phyloP scores from a whole-genome alignment of 2,797 vertebrate species.

The Mallotus villosus region DNA sequence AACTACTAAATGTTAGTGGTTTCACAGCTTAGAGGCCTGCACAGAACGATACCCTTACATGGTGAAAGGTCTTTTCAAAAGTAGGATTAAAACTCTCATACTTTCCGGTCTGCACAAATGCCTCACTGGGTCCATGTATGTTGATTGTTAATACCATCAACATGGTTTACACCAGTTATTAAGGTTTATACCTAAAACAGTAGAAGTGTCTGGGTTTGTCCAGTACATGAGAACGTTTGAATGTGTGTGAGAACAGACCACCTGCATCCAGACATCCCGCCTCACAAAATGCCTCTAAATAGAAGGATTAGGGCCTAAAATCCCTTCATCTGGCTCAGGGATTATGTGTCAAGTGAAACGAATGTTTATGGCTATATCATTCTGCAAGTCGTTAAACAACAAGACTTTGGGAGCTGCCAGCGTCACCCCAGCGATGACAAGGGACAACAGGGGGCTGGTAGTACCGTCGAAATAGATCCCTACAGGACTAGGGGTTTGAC shows the following conservation, averaged over 20 bases:
- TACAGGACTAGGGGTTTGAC: not conserved
- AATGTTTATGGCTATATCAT: constrained; percentile 41
- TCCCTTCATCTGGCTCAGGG: constrained; percentile 33
- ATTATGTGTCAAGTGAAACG: constrained; percentile 37
- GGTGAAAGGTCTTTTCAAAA: no score
- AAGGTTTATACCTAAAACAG: no score
- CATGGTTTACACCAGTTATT: constrained; percentile 52
- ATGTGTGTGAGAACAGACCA: constrained; percentile 21
- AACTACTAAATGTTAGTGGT: no score
- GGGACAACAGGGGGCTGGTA: not conserved
- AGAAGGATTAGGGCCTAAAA: constrained; percentile 39
- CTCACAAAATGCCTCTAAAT: constrained; percentile 34
- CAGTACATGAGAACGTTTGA: not conserved
- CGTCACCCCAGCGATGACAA: not conserved
- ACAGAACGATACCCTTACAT: no score
- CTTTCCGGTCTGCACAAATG: no score
- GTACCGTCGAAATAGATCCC: not conserved
- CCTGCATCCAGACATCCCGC: constrained; percentile 19
- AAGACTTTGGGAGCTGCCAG: not conserved
- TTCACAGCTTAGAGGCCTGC: no score
- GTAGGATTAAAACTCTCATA: no score
- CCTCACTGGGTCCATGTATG: constrained; percentile 12
- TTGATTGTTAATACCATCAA: constrained; percentile 65
- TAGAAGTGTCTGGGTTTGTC: no score
- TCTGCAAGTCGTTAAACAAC: constrained; percentile 38